phyloP scores from a whole-genome alignment of 2,888 invertebrate genomes.

The Piscicola geometra region DNA sequence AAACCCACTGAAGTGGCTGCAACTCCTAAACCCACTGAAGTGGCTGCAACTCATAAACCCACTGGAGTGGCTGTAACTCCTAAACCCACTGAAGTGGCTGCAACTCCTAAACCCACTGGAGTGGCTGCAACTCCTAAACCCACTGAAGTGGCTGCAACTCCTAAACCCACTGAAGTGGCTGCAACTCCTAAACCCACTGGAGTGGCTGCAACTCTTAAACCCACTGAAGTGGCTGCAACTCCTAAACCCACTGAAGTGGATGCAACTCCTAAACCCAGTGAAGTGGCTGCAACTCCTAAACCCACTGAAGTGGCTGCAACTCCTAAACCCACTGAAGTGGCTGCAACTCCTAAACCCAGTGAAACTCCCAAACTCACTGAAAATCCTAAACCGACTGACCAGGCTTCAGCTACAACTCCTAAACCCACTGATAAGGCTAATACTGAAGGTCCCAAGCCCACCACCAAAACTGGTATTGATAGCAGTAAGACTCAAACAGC shows the following conservation, averaged over 20 bases:
- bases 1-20: slow-evolving; percentile 5
- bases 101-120: neutral
- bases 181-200: slow-evolving; percentile 4
- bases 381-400: too few species aligned
- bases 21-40: slow-evolving; percentile 23
- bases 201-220: slow-evolving; percentile 13
- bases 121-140: neutral
- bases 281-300: slow-evolving; percentile 14
- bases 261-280: neutral
- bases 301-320: neutral
- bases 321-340: neutral
- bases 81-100: neutral
- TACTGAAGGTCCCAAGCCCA: too few species aligned
- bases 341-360: too few species aligned
- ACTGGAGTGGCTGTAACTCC: neutral
- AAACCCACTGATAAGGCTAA: too few species aligned
- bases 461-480: too few species aligned
- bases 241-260: neutral
- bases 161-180: neutral
- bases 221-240: neutral
- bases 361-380: too few species aligned
- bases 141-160: neutral
- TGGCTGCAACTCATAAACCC: neutral
- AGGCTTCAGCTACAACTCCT: too few species aligned
- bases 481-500: too few species aligned